Percentiles rank a stretch among this genome's conserved stretches.
Conservation (phyloP, 1,140 invertebrate species). For the Drosophila ohnishii region DNA sequence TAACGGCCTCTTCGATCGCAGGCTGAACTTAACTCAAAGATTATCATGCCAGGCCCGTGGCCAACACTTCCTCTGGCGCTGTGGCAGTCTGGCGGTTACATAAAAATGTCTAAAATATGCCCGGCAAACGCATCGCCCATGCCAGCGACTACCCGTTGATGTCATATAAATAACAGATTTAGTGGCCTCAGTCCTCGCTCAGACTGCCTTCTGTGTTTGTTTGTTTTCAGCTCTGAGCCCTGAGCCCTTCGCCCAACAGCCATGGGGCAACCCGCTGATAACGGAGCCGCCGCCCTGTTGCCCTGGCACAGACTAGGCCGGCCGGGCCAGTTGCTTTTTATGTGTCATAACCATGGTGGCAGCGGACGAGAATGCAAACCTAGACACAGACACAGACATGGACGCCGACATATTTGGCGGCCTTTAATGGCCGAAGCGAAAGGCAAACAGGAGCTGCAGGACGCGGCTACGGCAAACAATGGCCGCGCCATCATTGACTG, state of each 20-base stretch:
- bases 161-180: slow-evolving; percentile 78
- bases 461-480: slow-evolving; percentile 61
- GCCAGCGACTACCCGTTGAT: slow-evolving; percentile 58
- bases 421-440: slow-evolving; percentile 62
- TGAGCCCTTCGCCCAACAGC: slow-evolving; percentile 35
- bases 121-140: slow-evolving; percentile 8
- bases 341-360: slow-evolving; percentile 66
- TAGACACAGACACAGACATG: slow-evolving; percentile 6
- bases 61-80: neutral
- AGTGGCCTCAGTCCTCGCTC: slow-evolving; percentile 58
- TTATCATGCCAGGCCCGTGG: neutral
- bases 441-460: slow-evolving; percentile 27
- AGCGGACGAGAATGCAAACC: slow-evolving; percentile 2
- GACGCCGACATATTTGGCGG: slow-evolving; percentile 44
- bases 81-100: neutral
- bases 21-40: neutral
- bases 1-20: neutral
- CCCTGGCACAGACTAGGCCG: slow-evolving; percentile 28
- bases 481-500: slow-evolving; percentile 72
- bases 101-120: slow-evolving; percentile 41
- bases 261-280: slow-evolving; percentile 31
- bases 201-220: slow-evolving; percentile 50
- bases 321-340: slow-evolving; percentile 60
- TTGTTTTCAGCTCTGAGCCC: slow-evolving; percentile 49
- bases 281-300: slow-evolving; percentile 26